These are phyloP conservation scores for Ptychodera flava DNA, from an alignment of 35 echinoderm and acorn worm genomes.

Conservation along the genomic window DNA sequence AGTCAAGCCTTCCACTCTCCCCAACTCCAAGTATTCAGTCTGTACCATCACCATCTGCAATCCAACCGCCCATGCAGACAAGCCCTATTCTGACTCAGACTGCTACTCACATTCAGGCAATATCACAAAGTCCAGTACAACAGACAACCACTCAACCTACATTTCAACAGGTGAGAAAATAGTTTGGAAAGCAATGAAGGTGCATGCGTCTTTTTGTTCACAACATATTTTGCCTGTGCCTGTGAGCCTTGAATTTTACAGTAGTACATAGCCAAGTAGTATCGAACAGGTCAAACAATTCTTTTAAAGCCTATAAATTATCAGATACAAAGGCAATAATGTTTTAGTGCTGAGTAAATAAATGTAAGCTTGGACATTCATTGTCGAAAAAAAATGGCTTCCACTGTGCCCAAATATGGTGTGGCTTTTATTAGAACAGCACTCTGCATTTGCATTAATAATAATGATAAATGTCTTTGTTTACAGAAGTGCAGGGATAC, in stretches of 20 bases:
- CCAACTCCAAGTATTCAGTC: not conserved
- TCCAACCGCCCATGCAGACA: slow-evolving; percentile 9
- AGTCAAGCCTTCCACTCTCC: not conserved
- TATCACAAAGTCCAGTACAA: slow-evolving; percentile 12
- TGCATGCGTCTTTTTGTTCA: not conserved
- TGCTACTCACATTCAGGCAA: not conserved
- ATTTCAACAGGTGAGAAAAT: slow-evolving; percentile 34
- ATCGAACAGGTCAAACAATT: not conserved
- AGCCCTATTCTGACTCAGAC: slow-evolving; percentile 26
- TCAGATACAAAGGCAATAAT: not conserved
- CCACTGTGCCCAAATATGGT: no score
- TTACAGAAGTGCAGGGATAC: no score
- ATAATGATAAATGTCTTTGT: no score
- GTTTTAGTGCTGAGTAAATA: not conserved
- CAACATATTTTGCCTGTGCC: no score
- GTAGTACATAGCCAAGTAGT: not conserved
- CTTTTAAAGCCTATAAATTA: not conserved
- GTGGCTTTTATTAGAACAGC: no score
- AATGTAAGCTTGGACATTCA: not conserved
- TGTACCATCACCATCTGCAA: slow-evolving; percentile 3
- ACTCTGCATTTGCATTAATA: no score
- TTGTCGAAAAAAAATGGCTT: no score
- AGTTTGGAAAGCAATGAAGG: not conserved
- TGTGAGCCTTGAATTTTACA: not conserved
- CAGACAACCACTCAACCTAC: not conserved